phyloP scores from a whole-genome alignment of 2,888 invertebrate species.

The Heliconius ethilla region DNA sequence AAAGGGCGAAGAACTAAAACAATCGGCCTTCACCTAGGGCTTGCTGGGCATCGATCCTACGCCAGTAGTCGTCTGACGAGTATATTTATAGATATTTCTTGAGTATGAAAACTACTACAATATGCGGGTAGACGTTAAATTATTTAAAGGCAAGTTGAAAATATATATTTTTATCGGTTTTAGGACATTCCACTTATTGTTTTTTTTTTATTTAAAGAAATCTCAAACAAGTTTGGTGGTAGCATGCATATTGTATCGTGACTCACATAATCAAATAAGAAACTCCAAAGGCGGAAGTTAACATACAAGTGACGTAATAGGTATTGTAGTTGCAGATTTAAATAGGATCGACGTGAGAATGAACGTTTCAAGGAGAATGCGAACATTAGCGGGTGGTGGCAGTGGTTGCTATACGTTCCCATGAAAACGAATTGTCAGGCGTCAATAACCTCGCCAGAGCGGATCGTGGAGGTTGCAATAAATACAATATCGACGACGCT shows the following conservation, averaged over 20 bases:
- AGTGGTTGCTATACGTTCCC: conserved; percentile 61
- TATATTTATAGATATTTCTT: conserved; percentile 71
- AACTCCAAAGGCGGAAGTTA: conserved; percentile 79
- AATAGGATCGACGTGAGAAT: conserved; percentile 78
- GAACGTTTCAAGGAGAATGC: conserved; percentile 74
- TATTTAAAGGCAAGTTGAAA: conserved; percentile 21
- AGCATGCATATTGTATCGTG: conserved; percentile 65
- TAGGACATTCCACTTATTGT: conserved; percentile 30
- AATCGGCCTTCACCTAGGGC: conserved; percentile 77
- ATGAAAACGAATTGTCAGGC: conserved; percentile 69
- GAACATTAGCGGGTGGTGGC: conserved; percentile 57
- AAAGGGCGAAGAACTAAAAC: conserved; percentile 68
- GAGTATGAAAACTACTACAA: conserved; percentile 56
- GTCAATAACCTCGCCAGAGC: conserved; percentile 81
- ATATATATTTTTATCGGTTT: conserved; percentile 20
- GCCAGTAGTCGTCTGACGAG: conserved; percentile 68
- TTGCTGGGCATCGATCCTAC: conserved; percentile 73
- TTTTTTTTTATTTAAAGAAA: conserved; percentile 19
- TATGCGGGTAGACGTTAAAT: conserved; percentile 19
- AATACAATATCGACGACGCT: conserved; percentile 77
- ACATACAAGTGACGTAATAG: conserved; percentile 78
- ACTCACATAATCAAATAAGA: conserved; percentile 76
- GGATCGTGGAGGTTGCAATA: conserved; percentile 81
- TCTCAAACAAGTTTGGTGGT: conserved; percentile 11
- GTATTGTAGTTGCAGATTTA: conserved; percentile 78